These are phyloP conservation scores for Sycophaga agraensis DNA, from an alignment of 1,140 invertebrate species.

Conservation along the genomic window DNA sequence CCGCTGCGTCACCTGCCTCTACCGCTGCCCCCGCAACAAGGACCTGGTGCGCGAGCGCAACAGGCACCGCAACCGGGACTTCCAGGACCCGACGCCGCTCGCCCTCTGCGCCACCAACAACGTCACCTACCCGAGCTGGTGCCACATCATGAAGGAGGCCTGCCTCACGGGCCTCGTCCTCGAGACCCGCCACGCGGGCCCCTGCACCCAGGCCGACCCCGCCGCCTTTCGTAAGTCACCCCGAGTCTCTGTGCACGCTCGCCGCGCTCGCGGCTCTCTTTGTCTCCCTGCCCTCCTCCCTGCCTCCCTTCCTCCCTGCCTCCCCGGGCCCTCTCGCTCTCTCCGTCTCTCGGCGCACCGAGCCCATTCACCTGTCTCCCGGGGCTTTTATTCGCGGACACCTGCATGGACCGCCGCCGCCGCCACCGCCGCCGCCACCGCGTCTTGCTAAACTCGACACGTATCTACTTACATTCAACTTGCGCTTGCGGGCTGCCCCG, in stretches of 20 bases:
- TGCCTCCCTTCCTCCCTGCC: neutral
- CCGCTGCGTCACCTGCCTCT: constrained; percentile 74
- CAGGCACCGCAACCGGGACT: constrained; percentile 54
- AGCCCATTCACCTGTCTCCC: neutral
- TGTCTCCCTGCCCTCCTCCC: neutral
- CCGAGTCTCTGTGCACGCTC: neutral
- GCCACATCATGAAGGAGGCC: constrained; percentile 81
- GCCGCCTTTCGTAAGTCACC: constrained; percentile 44
- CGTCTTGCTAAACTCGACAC: too few relatives aligned
- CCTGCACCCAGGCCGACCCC: constrained; percentile 59
- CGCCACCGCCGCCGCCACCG: too few relatives aligned
- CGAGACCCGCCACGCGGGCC: constrained; percentile 73
- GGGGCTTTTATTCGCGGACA: neutral
- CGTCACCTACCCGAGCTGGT: constrained; percentile 83
- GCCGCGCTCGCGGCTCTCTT: neutral
- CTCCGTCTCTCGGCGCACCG: neutral
- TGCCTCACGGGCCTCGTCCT: constrained; percentile 79
- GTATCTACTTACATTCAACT: too few relatives aligned
- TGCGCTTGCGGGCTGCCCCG: too few relatives aligned
- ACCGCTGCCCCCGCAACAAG: constrained; percentile 58
- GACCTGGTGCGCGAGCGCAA: constrained; percentile 51
- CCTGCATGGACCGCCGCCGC: too few relatives aligned
- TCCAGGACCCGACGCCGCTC: constrained; percentile 47
- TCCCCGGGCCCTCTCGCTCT: neutral
- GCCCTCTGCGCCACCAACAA: constrained; percentile 81